phyloP scores from a whole-genome alignment of 2,113 vertebrate genomes.

The Orthonyx spaldingii region DNA sequence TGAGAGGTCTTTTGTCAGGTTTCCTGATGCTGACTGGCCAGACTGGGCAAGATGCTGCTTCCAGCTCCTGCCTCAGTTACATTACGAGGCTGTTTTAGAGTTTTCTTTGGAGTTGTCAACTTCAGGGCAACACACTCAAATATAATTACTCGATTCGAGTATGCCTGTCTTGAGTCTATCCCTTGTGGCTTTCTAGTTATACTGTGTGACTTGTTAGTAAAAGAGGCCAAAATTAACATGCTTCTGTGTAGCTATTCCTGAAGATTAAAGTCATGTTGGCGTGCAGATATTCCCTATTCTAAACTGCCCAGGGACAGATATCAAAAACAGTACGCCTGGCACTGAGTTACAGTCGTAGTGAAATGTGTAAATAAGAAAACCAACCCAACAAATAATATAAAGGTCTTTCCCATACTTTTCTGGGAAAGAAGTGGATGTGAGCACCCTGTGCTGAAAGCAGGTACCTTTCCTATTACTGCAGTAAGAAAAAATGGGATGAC shows the following conservation, averaged over 20 bases:
- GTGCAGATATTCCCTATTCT: not conserved
- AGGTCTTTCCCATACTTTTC: not conserved
- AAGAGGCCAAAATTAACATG: not conserved
- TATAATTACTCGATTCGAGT: not conserved
- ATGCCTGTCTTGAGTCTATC: not conserved
- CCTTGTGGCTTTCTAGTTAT: not conserved
- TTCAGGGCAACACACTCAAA: not conserved
- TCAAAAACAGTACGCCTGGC: not conserved
- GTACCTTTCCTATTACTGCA: not conserved
- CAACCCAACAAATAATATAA: not conserved
- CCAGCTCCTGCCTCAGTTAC: not conserved
- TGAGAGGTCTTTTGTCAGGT: not conserved
- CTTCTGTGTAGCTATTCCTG: not conserved
- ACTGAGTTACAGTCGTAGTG: not conserved
- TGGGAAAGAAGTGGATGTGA: not conserved
- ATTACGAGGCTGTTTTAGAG: not conserved
- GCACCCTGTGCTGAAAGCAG: not conserved
- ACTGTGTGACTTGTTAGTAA: not conserved
- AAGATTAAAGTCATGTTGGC: not conserved
- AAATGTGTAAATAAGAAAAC: not conserved
- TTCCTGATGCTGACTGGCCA: constrained; percentile 10
- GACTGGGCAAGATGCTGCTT: not conserved
- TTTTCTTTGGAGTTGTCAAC: not conserved
- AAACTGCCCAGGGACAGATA: not conserved
- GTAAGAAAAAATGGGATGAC: not conserved